These are phyloP conservation scores for Calyptomena viridis DNA, from an alignment of 2,113 vertebrate genomes.

Conservation along the genomic window DNA sequence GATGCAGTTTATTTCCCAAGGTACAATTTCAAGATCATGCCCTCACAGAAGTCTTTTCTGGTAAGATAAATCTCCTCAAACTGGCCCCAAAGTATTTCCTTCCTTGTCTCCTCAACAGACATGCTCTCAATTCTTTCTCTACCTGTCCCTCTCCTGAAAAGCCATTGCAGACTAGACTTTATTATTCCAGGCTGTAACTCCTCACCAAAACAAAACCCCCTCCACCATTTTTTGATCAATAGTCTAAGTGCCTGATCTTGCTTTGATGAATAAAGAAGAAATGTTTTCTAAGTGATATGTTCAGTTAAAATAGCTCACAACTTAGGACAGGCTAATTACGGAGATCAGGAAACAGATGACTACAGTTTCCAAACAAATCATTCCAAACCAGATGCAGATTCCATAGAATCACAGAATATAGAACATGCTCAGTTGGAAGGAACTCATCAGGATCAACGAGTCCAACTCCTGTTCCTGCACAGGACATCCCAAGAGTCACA, in stretches of 20 bases:
- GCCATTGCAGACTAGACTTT: rapidly evolving
- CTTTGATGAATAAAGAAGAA: background rate
- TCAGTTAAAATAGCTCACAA: background rate
- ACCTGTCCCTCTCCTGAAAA: background rate
- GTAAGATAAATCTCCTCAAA: background rate
- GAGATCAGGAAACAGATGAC: background rate
- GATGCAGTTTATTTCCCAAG: background rate
- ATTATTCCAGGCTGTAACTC: background rate
- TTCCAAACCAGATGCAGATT: background rate
- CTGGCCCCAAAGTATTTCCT: background rate
- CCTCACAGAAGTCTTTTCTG: background rate
- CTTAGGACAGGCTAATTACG: background rate
- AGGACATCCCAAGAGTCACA: background rate
- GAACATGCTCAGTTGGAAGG: background rate
- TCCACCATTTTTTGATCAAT: background rate
- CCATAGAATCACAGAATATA: background rate
- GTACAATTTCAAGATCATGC: background rate
- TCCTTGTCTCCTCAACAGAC: background rate
- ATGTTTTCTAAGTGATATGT: background rate
- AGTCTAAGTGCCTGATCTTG: background rate
- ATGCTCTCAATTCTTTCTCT: background rate
- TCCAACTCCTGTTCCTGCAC: background rate
- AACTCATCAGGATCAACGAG: background rate
- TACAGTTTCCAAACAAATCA: background rate
- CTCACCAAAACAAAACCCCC: background rate